Evolutionary conservation across 2,888 invertebrate genomes (phyloP), one percentile per base, ranked within the genome.

Genomic region (Himalopsyche kuldschensis): DNA sequence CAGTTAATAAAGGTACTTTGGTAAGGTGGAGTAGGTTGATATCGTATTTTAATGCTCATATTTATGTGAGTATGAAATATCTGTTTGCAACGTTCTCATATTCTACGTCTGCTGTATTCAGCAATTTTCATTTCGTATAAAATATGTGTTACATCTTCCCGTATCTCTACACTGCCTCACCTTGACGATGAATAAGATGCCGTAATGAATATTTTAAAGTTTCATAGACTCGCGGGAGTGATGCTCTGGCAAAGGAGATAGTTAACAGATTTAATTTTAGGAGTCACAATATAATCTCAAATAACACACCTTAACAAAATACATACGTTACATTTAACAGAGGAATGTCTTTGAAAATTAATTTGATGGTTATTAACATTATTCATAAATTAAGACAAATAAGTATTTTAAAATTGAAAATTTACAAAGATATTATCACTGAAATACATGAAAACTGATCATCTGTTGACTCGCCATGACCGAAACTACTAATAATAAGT

Each of bases 151-250:
- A 69, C 69, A 69, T 69, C 69, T 69, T 69, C 6, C 15, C 63
- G 80, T 69, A 31, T 79, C 79, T 31, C 27, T 63, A 69, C 31
- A n/a, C 41, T 31, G 31, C 31, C 41, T 48, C 27, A 31, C 30
- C 80, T 47, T 79, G 47, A 31, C 79, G 79, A 47, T 47, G 80
- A 80, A 80, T 80, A 80, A 80, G 80, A 80, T 27, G 78, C 69
- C 46, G 32, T 79, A 79, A 82, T 82, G 82, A 82, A 82, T 82
- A 82, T 82, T 82, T 82, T 82, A 82, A 69, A 79, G 75, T 32
- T 55, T 27, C 75, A 79, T 79, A 79, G 30, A 78, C 63, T 63
- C 82, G 55, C 48, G 63, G 30, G 82, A 48, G 41, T 78, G 27
- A 63, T 69, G 15, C 69, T 24, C 69, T 8, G 10, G 69, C 2